Evolutionary conservation across 2,888 invertebrate species (phyloP), one percentile per base, ranked within the genome.

Genomic region (Drosophila bunnanda): DNA sequence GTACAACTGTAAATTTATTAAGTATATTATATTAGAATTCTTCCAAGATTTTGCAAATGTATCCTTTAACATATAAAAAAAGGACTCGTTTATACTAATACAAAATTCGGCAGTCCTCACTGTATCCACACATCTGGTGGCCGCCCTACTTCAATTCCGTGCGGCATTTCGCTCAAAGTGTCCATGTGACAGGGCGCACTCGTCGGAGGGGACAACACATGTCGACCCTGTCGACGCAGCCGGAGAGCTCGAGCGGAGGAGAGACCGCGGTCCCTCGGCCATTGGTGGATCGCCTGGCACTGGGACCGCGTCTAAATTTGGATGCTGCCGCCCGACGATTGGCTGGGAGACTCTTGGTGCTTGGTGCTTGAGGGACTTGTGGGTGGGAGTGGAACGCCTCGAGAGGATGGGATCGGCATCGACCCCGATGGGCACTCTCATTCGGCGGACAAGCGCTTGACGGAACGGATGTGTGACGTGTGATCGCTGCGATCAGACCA

Each of bases 371-470:
- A 15, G 38, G 30, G 44, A 59, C 39, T 17, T 30, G 43, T 54
- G 65, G 38, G 46, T n/a, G 62, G 10, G 38, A 20, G 3, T 32
- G 41, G 69, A 20, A 9, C 30, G 79, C 79, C 71, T 57, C 25
- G 34, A 59, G 61, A 39, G 50, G 50, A 48, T n/a, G 41, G 22
- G 39, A 17, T 22, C 34, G 25, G 17, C n/a, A 13, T 12, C 67
- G 43, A 17, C 20, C 20, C 17, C 38, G 56, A 30, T 13, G 56
- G 22, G 13, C 41, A 12, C 56, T 59, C 77, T 90, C 89, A 90
- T 90, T 91, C 89, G 89, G 84, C 76, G 76, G 82, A 72, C 75
- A 72, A 82, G 75, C 90, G 79, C 76, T 79, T 81, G 76, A 77
- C 80, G 72, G 64, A 71, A 75, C 86, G 83, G 88, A 77, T 83